Base-by-base conservation (phyloP, 2,888 invertebrate genomes). In the Heliconius charithonia region DNA sequence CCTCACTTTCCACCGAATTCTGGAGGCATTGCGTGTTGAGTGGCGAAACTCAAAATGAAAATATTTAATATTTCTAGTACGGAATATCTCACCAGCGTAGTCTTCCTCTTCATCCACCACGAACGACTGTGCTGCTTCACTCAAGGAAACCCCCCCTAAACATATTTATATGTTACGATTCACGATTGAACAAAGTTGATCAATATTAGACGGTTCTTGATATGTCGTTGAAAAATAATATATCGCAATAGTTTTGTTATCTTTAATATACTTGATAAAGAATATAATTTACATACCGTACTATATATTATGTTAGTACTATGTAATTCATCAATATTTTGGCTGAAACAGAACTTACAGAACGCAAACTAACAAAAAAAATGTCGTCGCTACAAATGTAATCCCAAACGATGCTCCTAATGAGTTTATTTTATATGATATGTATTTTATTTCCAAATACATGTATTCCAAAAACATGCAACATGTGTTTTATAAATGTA, bases 31-130 rank as follows among this genome's bases (percentile, higher is more conserved):
- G 16, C 45, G 0, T 45, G 4, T 16, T 45, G 45, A 51, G 19
- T 6, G 19, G 19, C 6, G 51, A 19, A 51, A 51, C 51, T 51
- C 51, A 51, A 51, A 22, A 51, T 51, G 51, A 51, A 51, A 19
- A 51, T 51, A 45, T 45, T 45, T 19, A 51, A 51, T 41, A 32
- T n/a, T 25, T 16, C 69, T 69, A 69, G 41, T 69, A 7, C 22
- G 16, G 27, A 71, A 51, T 51, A 32, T 59, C 72, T 72, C 72
- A 72, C 72, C 72, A 37, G 59, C 13, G 32, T 59, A 25, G 16
- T 72, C 72, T 59, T 72, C 72, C n/a, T 71, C 71, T 72, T 72
- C 72, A 59, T n/a, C 32, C 72, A 59, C 72, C 56, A 59, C 3
- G 22, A 41, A 45, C 25, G 41, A 25, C 25, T 41, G n/a, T 13